A percentile compares a stretch with the other conserved stretches of the same genome.
phyloP scores from a whole-genome alignment of 2,113 vertebrate genomes.

The Dunckerocampus dactyliophorus region DNA sequence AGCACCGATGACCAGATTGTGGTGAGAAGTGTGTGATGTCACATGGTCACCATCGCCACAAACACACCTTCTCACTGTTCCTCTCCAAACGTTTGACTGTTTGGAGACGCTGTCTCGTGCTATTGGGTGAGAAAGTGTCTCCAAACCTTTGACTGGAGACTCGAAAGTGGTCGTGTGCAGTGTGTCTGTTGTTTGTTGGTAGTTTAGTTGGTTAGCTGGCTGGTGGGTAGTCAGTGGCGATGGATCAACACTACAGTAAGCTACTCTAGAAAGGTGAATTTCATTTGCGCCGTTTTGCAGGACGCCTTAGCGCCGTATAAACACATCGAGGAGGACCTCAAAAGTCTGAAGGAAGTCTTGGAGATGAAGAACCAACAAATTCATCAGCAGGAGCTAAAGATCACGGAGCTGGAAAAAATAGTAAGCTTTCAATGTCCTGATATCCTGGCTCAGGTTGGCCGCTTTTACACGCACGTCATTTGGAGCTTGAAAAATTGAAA shows the following conservation, averaged over 20 bases:
- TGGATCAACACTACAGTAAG: too few relatives aligned
- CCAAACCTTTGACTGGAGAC: too few relatives aligned
- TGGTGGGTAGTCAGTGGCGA: too few relatives aligned
- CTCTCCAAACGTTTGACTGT: too few relatives aligned
- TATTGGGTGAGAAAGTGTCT: too few relatives aligned
- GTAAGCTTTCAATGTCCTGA: constrained; percentile 67
- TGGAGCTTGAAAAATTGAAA: constrained; percentile 54
- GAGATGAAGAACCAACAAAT: constrained; percentile 98
- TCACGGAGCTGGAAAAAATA: constrained; percentile 92
- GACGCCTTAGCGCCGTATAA: constrained; percentile 87
- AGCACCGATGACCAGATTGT: constrained; percentile 92
- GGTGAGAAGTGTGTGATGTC: constrained; percentile 60
- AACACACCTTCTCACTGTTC: not conserved
- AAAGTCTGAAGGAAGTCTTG: constrained; percentile 90
- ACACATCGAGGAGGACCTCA: constrained; percentile 92
- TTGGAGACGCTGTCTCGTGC: too few relatives aligned
- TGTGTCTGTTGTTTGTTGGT: too few relatives aligned
- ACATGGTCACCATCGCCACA: not conserved
- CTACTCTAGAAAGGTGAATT: too few relatives aligned
- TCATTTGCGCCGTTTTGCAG: constrained; percentile 55
- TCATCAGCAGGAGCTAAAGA: constrained; percentile 91
- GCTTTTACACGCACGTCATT: too few relatives aligned
- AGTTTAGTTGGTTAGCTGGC: too few relatives aligned
- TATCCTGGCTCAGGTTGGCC: not conserved
- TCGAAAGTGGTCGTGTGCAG: too few relatives aligned